phyloP scores from a whole-genome alignment of 2,797 vertebrate genomes.

The Periparus ater region DNA sequence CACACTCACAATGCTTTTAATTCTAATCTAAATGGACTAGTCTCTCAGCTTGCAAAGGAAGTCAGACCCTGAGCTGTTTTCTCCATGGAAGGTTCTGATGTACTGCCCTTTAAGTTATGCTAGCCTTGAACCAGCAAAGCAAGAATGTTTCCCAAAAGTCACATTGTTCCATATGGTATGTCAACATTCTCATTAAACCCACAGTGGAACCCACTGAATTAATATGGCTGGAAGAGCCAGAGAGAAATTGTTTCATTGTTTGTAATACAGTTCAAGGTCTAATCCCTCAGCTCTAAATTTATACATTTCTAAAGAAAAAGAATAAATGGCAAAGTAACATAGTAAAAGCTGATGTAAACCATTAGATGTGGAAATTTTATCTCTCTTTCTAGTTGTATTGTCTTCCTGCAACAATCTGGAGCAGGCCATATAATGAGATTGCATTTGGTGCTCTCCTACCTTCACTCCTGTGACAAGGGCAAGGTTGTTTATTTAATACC shows the following conservation, averaged over 20 bases:
- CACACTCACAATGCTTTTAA: neutral
- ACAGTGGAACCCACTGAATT: neutral
- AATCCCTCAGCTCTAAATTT: neutral
- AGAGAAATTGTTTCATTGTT: neutral
- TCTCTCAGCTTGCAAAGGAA: neutral
- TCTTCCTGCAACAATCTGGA: neutral
- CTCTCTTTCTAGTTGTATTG: neutral
- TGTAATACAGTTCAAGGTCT: neutral
- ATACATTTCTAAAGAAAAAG: neutral
- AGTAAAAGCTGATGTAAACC: neutral
- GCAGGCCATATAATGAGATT: neutral
- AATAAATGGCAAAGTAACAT: neutral
- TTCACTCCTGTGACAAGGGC: neutral
- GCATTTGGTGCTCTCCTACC: neutral
- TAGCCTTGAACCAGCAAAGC: neutral
- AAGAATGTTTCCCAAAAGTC: neutral
- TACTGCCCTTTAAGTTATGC: neutral
- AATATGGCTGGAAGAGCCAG: neutral
- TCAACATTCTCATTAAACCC: neutral
- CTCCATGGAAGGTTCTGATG: neutral
- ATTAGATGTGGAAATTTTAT: neutral
- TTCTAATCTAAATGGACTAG: neutral
- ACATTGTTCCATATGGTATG: neutral
- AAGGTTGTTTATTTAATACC: neutral
- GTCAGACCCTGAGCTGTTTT: neutral